Percentiles rank a stretch among this genome's conserved stretches.
These are phyloP conservation scores for Anguilla japonica DNA, from an alignment of 2,113 vertebrate species.

Conservation along the genomic window DNA sequence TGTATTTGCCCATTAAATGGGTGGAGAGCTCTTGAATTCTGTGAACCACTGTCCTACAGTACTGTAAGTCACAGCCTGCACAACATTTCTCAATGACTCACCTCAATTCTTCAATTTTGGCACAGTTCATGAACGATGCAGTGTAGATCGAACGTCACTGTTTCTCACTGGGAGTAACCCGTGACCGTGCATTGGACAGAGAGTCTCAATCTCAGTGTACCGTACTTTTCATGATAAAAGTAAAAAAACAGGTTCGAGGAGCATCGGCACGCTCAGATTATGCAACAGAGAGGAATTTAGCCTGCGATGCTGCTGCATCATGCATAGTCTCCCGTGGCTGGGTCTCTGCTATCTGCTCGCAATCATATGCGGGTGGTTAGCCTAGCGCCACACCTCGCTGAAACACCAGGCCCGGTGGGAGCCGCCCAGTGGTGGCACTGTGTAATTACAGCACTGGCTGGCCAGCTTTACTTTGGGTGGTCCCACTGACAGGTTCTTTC, in stretches of 20 bases:
- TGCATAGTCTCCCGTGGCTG: not conserved
- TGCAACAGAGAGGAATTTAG: not conserved
- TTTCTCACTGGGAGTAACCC: too few species aligned
- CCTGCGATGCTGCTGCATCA: not conserved
- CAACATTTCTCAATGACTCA: too few species aligned
- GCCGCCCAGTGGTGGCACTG: not conserved
- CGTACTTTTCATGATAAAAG: not conserved
- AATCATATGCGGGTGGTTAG: not conserved
- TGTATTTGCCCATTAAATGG: too few species aligned
- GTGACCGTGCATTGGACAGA: not conserved
- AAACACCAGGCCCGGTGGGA: not conserved
- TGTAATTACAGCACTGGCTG: not conserved
- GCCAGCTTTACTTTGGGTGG: not conserved
- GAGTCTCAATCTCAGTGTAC: not conserved
- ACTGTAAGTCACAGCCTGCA: too few species aligned
- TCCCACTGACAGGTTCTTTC: not conserved
- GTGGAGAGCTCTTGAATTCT: too few species aligned
- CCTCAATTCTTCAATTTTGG: too few species aligned
- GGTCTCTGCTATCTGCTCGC: not conserved
- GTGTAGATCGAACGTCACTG: too few species aligned
- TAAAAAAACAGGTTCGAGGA: not conserved
- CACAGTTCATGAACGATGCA: too few species aligned
- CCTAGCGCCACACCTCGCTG: not conserved
- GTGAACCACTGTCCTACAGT: too few species aligned
- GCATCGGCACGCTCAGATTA: not conserved